Base-by-base conservation (phyloP, 2,888 invertebrate species). In the Patella pellucida region DNA sequence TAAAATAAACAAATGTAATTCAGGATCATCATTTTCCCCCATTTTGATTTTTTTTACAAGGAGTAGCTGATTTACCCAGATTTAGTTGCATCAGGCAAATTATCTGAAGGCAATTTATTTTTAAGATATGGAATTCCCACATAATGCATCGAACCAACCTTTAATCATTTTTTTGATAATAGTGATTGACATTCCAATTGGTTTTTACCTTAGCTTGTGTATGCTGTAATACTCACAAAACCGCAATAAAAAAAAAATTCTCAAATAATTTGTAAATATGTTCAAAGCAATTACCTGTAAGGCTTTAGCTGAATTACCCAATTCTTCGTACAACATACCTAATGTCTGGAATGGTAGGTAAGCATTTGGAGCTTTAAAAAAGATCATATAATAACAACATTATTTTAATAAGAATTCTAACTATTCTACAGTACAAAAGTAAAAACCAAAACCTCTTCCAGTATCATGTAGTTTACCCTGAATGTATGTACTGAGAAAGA, bases 311-410 rank as follows among this genome's bases (percentile, higher is more conserved):
- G 93, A 92, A 88, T 97, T 95, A 1, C 92, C 93, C 85, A 93
- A 93, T 78, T 93, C 93, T 90, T 98, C 97, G 90, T 97, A 96
- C 81, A 97, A 94, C 92, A 96, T 95, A 4, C 96, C 95, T 72
- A 98, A 90, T 0, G 97, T 96, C 86, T 96, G 94, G 89, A 96
- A 98, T 0, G 98, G 97, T 88, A 97, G 97, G 54, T 95, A 94
- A 15, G 96, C 96, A 78, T 95, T 94, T 0, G 97, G 97, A 71
- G 95, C 92, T 91, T 83, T 51, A 83, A 82, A 52, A 73, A 62
- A 76, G 27, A 72, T 62, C 9, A 52, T 71, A 4, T 15, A 23
- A 71, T n/a, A n/a, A 52, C 14, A 23, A 41, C 23, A 71, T 27
- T 16, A 23, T 31, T 31, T 50, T 50, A 19, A 54, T 69, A 19